A percentile compares a stretch with the other conserved stretches of the same genome.
These are phyloP conservation scores for Hyalella azteca DNA, from an alignment of 2,888 invertebrate species.

Conservation along the genomic window DNA sequence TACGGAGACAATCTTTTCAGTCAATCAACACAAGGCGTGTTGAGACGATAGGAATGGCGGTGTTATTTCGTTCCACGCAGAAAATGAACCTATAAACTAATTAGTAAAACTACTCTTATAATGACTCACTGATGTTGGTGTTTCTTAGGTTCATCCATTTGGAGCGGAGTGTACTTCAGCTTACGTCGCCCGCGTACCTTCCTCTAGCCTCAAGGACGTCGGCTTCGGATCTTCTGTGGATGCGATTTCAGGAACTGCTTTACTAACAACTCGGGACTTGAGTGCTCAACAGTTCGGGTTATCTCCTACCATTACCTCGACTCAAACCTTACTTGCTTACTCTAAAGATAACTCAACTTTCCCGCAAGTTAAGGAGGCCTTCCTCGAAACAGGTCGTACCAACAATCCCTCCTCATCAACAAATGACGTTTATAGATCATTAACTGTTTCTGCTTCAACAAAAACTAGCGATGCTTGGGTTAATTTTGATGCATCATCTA, in stretches of 20 bases:
- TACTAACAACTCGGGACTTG: background rate
- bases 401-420: no score
- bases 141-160: background rate
- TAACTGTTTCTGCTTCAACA: background rate
- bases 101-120: no score
- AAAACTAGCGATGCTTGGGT: background rate
- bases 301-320: background rate
- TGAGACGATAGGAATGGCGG: no score
- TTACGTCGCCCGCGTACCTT: background rate
- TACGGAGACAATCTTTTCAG: no score
- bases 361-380: no score
- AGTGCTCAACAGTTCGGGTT: background rate
- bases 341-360: background rate
- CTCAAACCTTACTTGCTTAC: background rate
- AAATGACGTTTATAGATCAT: background rate
- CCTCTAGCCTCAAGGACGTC: background rate
- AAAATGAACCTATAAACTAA: no score
- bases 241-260: background rate
- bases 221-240: background rate
- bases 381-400: no score
- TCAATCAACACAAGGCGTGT: no score
- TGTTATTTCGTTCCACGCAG: no score
- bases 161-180: background rate
- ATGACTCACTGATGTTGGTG: background rate
- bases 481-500: background rate